Base-by-base conservation (phyloP, 2,888 invertebrate genomes). In the Bellardia pandia region DNA sequence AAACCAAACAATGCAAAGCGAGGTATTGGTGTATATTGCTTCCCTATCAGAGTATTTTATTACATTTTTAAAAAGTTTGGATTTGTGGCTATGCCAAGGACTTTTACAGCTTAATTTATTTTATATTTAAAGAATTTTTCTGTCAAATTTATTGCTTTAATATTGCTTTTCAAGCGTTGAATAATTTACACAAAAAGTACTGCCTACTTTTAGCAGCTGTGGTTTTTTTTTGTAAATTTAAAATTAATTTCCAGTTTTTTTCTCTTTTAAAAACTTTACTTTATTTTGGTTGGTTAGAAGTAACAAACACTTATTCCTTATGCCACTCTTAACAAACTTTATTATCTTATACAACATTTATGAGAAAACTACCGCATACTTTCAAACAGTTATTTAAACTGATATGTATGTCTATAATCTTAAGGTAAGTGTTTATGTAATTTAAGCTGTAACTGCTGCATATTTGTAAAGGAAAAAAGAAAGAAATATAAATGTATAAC, bases 381-480 rank as follows among this genome's bases (percentile, higher is more conserved):
- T 71, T 71, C 37, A 53, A 51, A 37, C n/a, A 4, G 37, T 71
- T 71, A 11, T 37, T n/a, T 37, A 71, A 48, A 68, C n/a, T 13
- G 13, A 30, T 48, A 48, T 30, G 23, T 30, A 45, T 14, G 66
- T 2, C 5, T 13, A 33, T 33, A 33, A 9, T 7, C 7, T 48
- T 48, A 33, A 60, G 75, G 62, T 75, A 51, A n/a, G 58, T 48
- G 45, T 56, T 56, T 71, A 9, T 9, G 48, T 60, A 45, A 40
- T n/a, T 62, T 62, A 80, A 71, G 42, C 45, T 58, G 33, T 62
- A 11, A 58, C 33, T 76, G 51, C 37, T 64, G 23, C 37, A 64
- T 51, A 14, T 51, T n/a, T 53, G 4, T 16, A 16, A 23, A 56
- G 23, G 33, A 0, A 33, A 7, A 64, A n/a, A n/a, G 8, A 66